Percentiles rank a stretch among this genome's conserved stretches.
phyloP scores from a whole-genome alignment of 2,888 invertebrate genomes.

The Cosmia pyralina region DNA sequence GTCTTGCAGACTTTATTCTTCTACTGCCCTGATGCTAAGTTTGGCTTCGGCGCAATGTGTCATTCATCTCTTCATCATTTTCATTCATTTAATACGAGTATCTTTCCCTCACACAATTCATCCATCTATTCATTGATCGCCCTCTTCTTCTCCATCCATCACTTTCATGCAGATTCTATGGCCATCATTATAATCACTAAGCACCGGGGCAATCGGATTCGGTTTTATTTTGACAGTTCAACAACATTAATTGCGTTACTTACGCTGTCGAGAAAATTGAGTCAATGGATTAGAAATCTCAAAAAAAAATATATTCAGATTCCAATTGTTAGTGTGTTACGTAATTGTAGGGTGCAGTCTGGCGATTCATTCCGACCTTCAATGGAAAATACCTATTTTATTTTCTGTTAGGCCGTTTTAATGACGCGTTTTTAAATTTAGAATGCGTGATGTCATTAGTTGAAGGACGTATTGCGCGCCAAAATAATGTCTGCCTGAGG shows the following conservation, averaged over 20 bases:
- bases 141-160: background rate
- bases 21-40: too few species aligned
- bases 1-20: too few species aligned
- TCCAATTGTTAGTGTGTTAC: too few species aligned
- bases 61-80: background rate
- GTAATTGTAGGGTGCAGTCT: background rate
- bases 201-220: too few species aligned
- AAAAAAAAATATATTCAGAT: too few species aligned
- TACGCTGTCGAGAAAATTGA: too few species aligned
- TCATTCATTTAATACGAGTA: too few species aligned
- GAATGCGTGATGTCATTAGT: conserved; percentile 55
- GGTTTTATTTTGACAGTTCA: too few species aligned
- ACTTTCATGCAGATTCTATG: conserved; percentile 1
- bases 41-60: too few species aligned
- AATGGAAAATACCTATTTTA: conserved; percentile 29
- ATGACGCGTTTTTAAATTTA: conserved; percentile 55
- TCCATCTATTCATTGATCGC: too few species aligned
- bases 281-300: too few species aligned
- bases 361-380: conserved; percentile 22
- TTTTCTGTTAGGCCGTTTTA: conserved; percentile 27
- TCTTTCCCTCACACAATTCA: background rate
- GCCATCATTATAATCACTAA: conserved; percentile 1
- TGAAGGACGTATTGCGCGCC: conserved; percentile 52
- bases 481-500: conserved; percentile 49
- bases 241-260: too few species aligned